phyloP scores from a whole-genome alignment of 2,113 vertebrate species.

The Aegithalos caudatus region DNA sequence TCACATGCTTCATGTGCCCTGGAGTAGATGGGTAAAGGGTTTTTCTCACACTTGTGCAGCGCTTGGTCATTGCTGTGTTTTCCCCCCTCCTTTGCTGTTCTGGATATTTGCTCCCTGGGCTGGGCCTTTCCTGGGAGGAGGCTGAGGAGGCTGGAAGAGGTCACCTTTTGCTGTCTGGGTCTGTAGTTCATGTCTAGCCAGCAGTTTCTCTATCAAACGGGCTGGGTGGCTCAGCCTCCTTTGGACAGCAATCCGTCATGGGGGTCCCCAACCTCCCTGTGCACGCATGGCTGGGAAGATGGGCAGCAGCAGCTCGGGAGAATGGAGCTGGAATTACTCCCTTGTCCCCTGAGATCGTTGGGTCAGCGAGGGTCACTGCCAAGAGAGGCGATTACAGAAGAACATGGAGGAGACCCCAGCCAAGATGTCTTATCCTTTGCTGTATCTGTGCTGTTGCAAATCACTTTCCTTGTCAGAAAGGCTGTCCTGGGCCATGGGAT shows the following conservation, averaged over 20 bases:
- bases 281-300: neutral
- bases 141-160: neutral
- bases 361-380: neutral
- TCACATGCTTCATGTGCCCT: neutral
- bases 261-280: neutral
- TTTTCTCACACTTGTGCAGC: neutral
- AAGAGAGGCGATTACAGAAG: neutral
- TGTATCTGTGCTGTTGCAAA: neutral
- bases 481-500: fast-evolving
- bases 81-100: neutral
- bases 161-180: neutral
- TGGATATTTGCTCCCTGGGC: neutral
- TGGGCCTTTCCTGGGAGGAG: neutral
- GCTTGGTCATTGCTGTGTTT: neutral
- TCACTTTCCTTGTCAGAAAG: neutral
- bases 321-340: neutral
- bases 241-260: neutral
- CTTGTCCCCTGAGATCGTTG: neutral
- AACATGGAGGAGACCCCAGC: neutral
- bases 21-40: neutral
- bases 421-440: neutral
- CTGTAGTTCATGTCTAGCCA: neutral
- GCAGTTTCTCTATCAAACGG: neutral
- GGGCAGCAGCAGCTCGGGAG: neutral
- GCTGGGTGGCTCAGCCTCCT: neutral